A percentile compares a stretch with the other conserved stretches of the same genome.
These are phyloP conservation scores for Heliconius erato DNA, from an alignment of 2,888 invertebrate genomes.

Conservation along the genomic window DNA sequence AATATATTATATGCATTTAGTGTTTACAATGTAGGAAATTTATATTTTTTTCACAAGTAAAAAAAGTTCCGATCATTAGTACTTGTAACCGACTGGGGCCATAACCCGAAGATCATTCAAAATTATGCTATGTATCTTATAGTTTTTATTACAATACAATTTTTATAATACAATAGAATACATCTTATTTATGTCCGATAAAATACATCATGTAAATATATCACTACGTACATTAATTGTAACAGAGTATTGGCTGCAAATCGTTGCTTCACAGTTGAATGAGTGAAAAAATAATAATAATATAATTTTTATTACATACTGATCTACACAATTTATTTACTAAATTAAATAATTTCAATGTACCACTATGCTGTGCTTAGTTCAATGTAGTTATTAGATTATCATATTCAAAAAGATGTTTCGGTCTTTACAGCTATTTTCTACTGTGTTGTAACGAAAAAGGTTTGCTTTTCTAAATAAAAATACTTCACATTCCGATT, in stretches of 20 bases:
- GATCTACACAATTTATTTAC: not conserved
- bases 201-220: no score
- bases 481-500: no score
- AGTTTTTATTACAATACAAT: not conserved
- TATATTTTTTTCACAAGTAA: no score
- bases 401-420: not conserved
- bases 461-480: not conserved
- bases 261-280: not conserved
- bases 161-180: not conserved
- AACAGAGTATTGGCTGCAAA: not conserved
- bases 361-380: not conserved
- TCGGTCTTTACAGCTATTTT: not conserved
- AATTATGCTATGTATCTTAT: no score
- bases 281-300: not conserved
- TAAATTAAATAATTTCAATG: not conserved
- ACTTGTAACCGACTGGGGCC: no score
- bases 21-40: no score
- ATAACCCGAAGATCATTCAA: no score
- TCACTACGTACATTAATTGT: not conserved
- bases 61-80: no score
- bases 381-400: not conserved
- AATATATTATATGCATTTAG: no score
- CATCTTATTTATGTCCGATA: no score
- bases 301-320: not conserved
- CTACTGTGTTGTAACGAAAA: not conserved